Conservation (phyloP, 2,113 vertebrate genomes). For the Amphiprion ocellaris region DNA sequence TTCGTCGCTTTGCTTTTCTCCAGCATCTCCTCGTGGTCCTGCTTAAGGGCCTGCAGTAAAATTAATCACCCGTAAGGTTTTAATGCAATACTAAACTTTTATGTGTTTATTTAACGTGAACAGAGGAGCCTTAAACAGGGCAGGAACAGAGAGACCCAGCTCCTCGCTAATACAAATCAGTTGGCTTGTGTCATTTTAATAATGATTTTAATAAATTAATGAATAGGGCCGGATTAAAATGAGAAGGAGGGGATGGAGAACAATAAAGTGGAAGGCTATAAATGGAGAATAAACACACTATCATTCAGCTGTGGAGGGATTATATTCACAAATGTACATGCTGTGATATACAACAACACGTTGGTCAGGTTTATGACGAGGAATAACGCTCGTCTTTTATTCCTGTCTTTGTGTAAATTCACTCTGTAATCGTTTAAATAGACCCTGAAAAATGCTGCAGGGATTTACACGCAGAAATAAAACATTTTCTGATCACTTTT, state of each 20-base stretch:
- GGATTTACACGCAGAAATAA: slow-evolving; percentile 6
- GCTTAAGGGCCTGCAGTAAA: slow-evolving; percentile 98
- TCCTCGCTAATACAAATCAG: slow-evolving; percentile 93
- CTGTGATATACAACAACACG: slow-evolving; percentile 57
- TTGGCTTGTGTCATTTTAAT: slow-evolving; percentile 94
- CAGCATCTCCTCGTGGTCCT: slow-evolving; percentile 94
- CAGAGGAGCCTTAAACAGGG: slow-evolving; percentile 90
- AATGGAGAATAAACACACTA: slow-evolving; percentile 94
- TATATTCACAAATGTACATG: slow-evolving; percentile 81
- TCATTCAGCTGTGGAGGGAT: slow-evolving; percentile 90
- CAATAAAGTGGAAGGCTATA: slow-evolving; percentile 90
- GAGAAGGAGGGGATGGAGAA: slow-evolving; percentile 87
- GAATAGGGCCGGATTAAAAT: slow-evolving; percentile 90
- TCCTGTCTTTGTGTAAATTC: slow-evolving; percentile 66
- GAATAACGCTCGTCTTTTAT: slow-evolving; percentile 64
- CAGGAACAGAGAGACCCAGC: slow-evolving; percentile 63
- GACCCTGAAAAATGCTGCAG: slow-evolving; percentile 32
- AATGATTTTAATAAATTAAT: slow-evolving; percentile 99
- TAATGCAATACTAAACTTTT: slow-evolving; percentile 99
- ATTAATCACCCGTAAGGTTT: slow-evolving; percentile 98
- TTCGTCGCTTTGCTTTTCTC: slow-evolving; percentile 90
- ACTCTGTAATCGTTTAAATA: slow-evolving; percentile 65
- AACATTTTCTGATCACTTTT: not conserved
- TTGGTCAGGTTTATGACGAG: slow-evolving; percentile 69
- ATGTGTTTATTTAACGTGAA: slow-evolving; percentile 97